A percentile compares a stretch with the other conserved stretches of the same genome.
Conservation (phyloP, 2,113 vertebrate species). For the Gavialis gangeticus region DNA sequence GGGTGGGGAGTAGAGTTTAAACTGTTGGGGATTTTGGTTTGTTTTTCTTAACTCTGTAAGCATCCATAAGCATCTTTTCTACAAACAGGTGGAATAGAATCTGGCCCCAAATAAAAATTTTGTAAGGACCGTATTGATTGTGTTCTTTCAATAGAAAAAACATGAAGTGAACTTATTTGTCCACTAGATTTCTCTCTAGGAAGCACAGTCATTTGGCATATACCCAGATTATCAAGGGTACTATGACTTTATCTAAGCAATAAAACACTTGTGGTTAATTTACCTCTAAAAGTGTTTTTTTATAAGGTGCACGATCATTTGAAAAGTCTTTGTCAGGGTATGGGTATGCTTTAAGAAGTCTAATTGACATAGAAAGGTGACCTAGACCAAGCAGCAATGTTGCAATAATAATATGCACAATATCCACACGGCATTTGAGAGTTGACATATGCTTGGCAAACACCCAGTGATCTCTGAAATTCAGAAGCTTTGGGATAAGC, state of each 20-base stretch:
- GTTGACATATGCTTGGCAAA: background rate
- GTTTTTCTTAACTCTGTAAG: too few relatives aligned
- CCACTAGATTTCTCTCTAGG: background rate
- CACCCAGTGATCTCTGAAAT: background rate
- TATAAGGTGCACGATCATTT: background rate
- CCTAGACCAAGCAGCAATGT: background rate
- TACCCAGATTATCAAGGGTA: background rate
- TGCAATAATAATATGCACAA: background rate
- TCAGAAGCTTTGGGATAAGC: background rate
- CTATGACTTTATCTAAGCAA: background rate
- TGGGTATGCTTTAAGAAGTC: background rate
- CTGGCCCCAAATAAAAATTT: too few relatives aligned
- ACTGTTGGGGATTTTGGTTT: too few relatives aligned
- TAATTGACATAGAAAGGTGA: background rate
- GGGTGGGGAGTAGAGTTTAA: too few relatives aligned
- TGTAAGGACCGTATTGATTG: fast-evolving
- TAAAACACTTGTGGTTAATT: background rate
- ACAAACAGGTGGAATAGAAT: too few relatives aligned
- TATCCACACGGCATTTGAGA: background rate
- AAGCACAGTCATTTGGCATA: background rate
- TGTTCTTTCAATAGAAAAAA: background rate
- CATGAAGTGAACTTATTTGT: fast-evolving
- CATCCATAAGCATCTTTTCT: too few relatives aligned
- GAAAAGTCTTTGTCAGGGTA: constrained; percentile 28
- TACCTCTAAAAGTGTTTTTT: background rate